These are phyloP conservation scores for Apotomis capreana DNA, from an alignment of 2,888 invertebrate species.

Conservation along the genomic window DNA sequence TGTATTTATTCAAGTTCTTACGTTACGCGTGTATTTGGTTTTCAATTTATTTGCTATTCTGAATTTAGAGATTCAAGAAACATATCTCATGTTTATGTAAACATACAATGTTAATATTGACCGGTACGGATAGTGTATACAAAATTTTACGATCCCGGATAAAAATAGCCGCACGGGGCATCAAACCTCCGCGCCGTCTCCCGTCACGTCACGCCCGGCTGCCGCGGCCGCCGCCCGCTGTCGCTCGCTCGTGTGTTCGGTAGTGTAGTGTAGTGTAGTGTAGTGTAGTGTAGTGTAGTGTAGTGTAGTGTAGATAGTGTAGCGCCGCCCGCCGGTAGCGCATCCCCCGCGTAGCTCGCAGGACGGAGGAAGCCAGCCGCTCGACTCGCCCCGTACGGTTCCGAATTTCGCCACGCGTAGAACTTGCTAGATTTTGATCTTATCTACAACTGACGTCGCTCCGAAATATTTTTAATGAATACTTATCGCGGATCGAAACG, in stretches of 20 bases:
- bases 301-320: not conserved
- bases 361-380: conserved; percentile 50
- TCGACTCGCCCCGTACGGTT: conserved; percentile 23
- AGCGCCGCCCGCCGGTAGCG: not conserved
- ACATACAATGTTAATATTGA: not conserved
- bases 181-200: conserved; percentile 27
- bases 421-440: conserved; percentile 32
- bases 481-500: conserved; percentile 8
- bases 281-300: too few relatives aligned
- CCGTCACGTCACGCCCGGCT: not conserved
- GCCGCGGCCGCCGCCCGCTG: not conserved
- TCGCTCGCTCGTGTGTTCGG: too few relatives aligned
- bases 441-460: not conserved
- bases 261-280: too few relatives aligned
- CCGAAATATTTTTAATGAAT: not conserved
- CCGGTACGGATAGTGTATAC: not conserved
- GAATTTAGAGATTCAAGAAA: not conserved
- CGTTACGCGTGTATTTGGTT: not conserved
- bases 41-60: not conserved
- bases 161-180: conserved; percentile 19
- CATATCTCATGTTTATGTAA: conserved; percentile 7
- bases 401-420: conserved; percentile 33
- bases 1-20: too few relatives aligned
- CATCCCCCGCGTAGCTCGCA: conserved; percentile 22
- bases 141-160: conserved; percentile 14